These are phyloP conservation scores for Notiomystis cincta DNA, from an alignment of 2,113 vertebrate genomes.

Conservation along the genomic window DNA sequence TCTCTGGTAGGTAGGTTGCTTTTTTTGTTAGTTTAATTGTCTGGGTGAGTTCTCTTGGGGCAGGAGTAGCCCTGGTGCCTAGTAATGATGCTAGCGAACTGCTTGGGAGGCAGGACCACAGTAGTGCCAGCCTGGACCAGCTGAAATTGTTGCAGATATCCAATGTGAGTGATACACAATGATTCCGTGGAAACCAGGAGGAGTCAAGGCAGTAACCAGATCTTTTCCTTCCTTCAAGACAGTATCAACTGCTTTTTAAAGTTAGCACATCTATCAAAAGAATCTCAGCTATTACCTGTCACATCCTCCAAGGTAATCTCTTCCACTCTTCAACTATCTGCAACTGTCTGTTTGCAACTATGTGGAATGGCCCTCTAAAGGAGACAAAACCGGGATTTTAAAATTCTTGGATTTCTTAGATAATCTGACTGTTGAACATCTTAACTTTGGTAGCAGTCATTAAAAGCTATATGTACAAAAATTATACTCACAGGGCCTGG, in stretches of 20 bases:
- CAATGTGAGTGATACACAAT: not conserved
- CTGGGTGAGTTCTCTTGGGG: not conserved
- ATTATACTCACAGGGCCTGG: not conserved
- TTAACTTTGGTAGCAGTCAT: not conserved
- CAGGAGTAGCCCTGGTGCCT: not conserved
- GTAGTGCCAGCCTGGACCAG: not conserved
- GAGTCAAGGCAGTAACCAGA: not conserved
- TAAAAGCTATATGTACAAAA: not conserved
- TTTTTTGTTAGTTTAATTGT: not conserved
- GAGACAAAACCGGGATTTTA: not conserved
- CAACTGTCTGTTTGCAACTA: not conserved
- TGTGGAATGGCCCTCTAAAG: not conserved
- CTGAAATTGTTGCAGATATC: not conserved
- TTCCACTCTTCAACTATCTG: not conserved
- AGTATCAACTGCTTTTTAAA: not conserved
- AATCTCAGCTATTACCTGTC: not conserved
- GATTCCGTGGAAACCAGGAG: not conserved
- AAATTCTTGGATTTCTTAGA: not conserved
- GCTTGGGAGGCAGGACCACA: not conserved
- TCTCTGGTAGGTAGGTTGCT: not conserved
- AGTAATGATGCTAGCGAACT: accelerated
- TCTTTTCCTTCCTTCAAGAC: not conserved
- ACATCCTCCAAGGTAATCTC: not conserved
- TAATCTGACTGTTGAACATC: not conserved
- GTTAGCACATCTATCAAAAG: not conserved